These are phyloP conservation scores for Sinocyclocheilus rhinocerous DNA, from an alignment of 2,113 vertebrate genomes.

Conservation along the genomic window DNA sequence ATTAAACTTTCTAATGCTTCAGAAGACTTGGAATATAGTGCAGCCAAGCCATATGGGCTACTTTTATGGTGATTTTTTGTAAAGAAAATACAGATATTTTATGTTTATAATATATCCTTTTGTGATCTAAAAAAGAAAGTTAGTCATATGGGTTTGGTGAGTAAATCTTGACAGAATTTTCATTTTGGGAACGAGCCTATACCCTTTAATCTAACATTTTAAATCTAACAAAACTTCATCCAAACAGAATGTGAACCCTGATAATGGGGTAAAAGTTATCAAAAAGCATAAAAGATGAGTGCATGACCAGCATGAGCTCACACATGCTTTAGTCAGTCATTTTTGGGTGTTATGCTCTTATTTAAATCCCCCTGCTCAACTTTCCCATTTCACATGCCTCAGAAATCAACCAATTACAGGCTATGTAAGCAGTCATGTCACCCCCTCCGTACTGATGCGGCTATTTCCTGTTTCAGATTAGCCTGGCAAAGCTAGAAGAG, in stretches of 20 bases:
- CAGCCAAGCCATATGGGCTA: not conserved
- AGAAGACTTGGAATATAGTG: not conserved
- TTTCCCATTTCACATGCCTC: slow-evolving; percentile 71
- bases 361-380: not conserved
- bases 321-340: slow-evolving; percentile 32
- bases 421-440: slow-evolving; percentile 70
- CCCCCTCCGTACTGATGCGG: slow-evolving; percentile 70
- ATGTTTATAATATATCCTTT: not conserved
- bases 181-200: not conserved
- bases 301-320: slow-evolving; percentile 5
- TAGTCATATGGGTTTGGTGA: not conserved
- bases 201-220: not conserved
- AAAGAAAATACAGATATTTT: not conserved
- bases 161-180: not conserved
- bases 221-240: not conserved
- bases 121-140: not conserved
- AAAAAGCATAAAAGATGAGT: slow-evolving; percentile 9
- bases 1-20: not conserved
- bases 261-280: not conserved
- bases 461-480: slow-evolving; percentile 79
- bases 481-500: slow-evolving; percentile 64
- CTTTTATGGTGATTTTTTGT: not conserved
- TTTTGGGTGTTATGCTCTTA: not conserved
- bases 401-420: slow-evolving; percentile 80
- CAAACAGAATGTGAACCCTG: not conserved